Evolutionary conservation across 2,113 vertebrate genomes (phyloP), one percentile per base, ranked within the genome.

Genomic region (Phyllostomus discolor): DNA sequence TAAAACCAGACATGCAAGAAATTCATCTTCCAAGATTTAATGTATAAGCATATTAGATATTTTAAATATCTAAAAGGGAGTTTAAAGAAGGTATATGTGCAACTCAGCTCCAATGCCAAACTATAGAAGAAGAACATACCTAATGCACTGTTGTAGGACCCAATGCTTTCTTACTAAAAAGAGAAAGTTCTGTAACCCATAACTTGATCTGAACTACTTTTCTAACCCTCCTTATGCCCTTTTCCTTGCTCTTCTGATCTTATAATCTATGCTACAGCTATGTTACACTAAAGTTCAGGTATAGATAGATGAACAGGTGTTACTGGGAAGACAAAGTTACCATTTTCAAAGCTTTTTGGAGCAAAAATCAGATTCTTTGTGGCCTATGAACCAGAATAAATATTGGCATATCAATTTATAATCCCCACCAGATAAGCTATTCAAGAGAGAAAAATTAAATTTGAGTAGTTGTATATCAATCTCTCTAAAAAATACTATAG

Each of bases 21-120:
- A 98, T 98, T 97, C 95, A 95, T 98, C 91, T 97, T 97, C 59
- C 91, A 98, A 97, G 70, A 94, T 88, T 97, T 96, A 98, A 94
- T 97, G 98, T 95, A 50, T 97, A 97, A 94, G 81, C 59, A 90
- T 7, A 50, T 62, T 83, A 59, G 17, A 24, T 69, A 89, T 72
- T 91, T 95, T 89, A 62, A 96, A 80, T 84, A 97, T 33, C 50
- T 90, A 59, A 95, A 88, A 70, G n/a, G 52, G 9, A 33, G 28
- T 11, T 92, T 87, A 62, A 54, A 57, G 31, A 64, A 94, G 17
- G 2, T 66, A 24, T 52, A 0, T 12, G 20, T 73, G 26, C 80
- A 95, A 48, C 4, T 20, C 33, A 52, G 52, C 22, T 66, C 33
- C 57, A 35, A 41, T 41, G 50, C 15, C 54, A 87, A 84, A 72